Evolutionary conservation across 2,888 invertebrate species (phyloP).

Genomic region (Fragum whitleyi): DNA sequence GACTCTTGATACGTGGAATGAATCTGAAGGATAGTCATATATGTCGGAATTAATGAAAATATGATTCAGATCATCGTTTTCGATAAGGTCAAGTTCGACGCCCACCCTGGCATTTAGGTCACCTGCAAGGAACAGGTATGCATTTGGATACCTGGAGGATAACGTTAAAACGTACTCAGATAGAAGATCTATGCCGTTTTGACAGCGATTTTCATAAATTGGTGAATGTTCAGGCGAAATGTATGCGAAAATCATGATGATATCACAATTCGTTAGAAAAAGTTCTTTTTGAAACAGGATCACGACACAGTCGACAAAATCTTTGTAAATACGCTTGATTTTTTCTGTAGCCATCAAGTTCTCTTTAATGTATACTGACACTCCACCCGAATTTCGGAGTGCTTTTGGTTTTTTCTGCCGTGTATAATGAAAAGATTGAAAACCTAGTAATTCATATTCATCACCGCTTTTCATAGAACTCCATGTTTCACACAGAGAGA

Average conservation of each 20-base stretch:
- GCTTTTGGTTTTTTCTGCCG: not conserved
- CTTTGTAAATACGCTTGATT: not conserved
- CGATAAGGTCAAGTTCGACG: not conserved
- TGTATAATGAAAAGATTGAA: not conserved
- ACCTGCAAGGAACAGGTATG: not conserved
- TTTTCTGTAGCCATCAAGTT: not conserved
- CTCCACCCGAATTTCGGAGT: not conserved
- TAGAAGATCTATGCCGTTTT: not conserved
- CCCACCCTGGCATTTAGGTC: not conserved
- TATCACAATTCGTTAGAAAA: not conserved
- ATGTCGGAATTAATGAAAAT: too few relatives aligned
- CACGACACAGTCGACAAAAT: not conserved
- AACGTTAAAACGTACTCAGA: not conserved
- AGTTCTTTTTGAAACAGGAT: not conserved
- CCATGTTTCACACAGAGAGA: slow-evolving; percentile 2
- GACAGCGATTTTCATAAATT: not conserved
- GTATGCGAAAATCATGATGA: too few relatives aligned
- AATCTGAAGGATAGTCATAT: too few relatives aligned
- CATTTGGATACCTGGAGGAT: not conserved
- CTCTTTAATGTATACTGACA: not conserved
- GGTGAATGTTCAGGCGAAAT: too few relatives aligned
- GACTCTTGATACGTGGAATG: too few relatives aligned
- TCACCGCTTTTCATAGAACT: not conserved
- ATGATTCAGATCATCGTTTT: not conserved
- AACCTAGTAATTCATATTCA: not conserved